These are phyloP conservation scores for Gryon sp. DNA, from an alignment of 1,140 invertebrate genomes.

Conservation along the genomic window DNA sequence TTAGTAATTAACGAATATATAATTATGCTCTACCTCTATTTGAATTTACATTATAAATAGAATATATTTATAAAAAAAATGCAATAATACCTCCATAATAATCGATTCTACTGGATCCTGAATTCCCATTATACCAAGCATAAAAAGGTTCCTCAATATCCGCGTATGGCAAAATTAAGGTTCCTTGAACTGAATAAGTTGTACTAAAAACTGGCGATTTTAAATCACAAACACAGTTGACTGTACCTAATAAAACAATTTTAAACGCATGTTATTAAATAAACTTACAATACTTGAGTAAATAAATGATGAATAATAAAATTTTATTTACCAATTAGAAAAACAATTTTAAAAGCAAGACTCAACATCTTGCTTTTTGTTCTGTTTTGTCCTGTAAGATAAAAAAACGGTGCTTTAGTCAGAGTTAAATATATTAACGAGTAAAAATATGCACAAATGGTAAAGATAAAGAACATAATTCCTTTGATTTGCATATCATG, in stretches of 20 bases:
- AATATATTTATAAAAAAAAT: background rate
- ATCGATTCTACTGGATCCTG: slow-evolving; percentile 91
- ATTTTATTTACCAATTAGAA: slow-evolving; percentile 32
- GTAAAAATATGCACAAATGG: no score
- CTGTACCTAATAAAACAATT: slow-evolving; percentile 44
- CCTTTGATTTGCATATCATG: no score
- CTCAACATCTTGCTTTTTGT: slow-evolving; percentile 33
- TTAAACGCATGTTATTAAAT: background rate
- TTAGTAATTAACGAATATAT: no score
- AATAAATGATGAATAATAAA: background rate
- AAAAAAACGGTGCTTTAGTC: no score
- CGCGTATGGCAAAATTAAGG: slow-evolving; percentile 93
- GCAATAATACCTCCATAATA: slow-evolving; percentile 90
- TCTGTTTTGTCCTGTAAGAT: no score
- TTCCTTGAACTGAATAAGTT: slow-evolving; percentile 87
- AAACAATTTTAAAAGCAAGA: slow-evolving; percentile 19
- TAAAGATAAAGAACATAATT: no score
- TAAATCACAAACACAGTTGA: slow-evolving; percentile 37
- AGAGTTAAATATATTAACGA: no score
- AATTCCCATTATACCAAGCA: slow-evolving; percentile 90
- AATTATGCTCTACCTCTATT: no score
- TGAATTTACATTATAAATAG: no score
- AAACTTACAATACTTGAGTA: no score
- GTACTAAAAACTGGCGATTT: slow-evolving; percentile 83
- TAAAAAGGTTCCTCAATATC: slow-evolving; percentile 94